These are phyloP conservation scores for Vesta saturnalis DNA, from an alignment of 2,888 invertebrate species.

Conservation along the genomic window DNA sequence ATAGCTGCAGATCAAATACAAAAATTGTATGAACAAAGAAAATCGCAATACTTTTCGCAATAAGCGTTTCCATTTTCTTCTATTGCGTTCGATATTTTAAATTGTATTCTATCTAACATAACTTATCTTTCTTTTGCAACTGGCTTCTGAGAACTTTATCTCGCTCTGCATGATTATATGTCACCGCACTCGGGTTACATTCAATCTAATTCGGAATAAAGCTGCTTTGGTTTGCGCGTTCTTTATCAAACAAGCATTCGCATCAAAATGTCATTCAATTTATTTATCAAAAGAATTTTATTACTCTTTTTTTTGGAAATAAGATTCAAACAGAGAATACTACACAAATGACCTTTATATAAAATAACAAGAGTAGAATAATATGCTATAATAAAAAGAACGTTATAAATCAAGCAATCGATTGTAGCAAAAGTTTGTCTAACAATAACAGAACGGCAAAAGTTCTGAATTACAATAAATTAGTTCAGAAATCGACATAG, in stretches of 20 bases:
- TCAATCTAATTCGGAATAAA: conserved; percentile 41
- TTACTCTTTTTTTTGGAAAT: conserved; percentile 26
- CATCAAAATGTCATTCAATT: conserved; percentile 40
- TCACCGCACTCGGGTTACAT: conserved; percentile 37
- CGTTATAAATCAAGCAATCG: conserved; percentile 26
- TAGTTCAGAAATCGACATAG: conserved; percentile 28
- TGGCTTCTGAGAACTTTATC: conserved; percentile 23
- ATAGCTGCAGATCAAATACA: conserved; percentile 23
- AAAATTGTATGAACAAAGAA: conserved; percentile 25
- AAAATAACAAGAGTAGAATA: conserved; percentile 27
- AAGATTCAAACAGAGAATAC: conserved; percentile 18
- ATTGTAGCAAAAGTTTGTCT: conserved; percentile 19
- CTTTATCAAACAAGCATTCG: conserved; percentile 39
- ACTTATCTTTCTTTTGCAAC: conserved; percentile 30
- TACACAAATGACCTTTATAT: conserved; percentile 23
- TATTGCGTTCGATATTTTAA: conserved; percentile 36
- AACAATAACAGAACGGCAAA: conserved; percentile 16
- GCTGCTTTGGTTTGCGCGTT: conserved; percentile 37
- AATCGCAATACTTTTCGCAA: conserved; percentile 33
- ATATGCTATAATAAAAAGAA: conserved; percentile 22
- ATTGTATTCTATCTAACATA: conserved; percentile 30
- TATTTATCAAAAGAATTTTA: conserved; percentile 37
- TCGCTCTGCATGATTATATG: conserved; percentile 37
- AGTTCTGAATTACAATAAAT: conserved; percentile 34
- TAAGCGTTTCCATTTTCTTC: conserved; percentile 32